Percentiles rank a stretch among this genome's conserved stretches.
These are phyloP conservation scores for Aspiorhynchus laticeps DNA, from an alignment of 2,113 vertebrate genomes.

Conservation along the genomic window DNA sequence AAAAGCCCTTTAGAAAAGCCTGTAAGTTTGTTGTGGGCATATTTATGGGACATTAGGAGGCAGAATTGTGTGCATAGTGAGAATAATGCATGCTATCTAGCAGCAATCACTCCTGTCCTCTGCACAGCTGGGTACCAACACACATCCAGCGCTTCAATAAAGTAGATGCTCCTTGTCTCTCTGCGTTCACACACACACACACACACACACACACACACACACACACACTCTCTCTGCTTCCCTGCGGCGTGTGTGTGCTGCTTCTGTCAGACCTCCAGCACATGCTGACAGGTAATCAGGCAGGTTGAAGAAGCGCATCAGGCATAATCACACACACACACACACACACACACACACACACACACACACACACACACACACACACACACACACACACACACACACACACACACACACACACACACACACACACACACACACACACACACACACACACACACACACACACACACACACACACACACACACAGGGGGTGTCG, in stretches of 20 bases:
- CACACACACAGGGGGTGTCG: conserved; percentile 50
- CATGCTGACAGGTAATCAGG: conserved; percentile 79
- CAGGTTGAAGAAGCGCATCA: conserved; percentile 66
- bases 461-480: conserved; percentile 25
- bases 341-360: conserved; percentile 25
- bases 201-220: conserved; percentile 41
- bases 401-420: conserved; percentile 20
- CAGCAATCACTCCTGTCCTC: conserved; percentile 52
- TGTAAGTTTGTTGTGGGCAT: conserved; percentile 37
- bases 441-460: conserved; percentile 28
- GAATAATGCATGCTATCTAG: conserved; percentile 61
- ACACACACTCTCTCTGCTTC: conserved; percentile 3
- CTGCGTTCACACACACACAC: conserved; percentile 34
- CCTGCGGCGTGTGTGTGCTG: conserved; percentile 36
- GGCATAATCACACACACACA: conserved; percentile 61
- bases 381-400: conserved; percentile 22
- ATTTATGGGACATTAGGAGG: conserved; percentile 51
- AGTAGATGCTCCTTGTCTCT: conserved; percentile 42
- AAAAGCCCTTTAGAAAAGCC: conserved; percentile 38
- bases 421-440: conserved; percentile 30
- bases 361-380: conserved; percentile 25
- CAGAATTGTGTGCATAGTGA: conserved; percentile 53
- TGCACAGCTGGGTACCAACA: conserved; percentile 53
- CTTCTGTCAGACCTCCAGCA: conserved; percentile 64
- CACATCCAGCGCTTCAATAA: conserved; percentile 49